Conservation (phyloP, 2,113 vertebrate species). For the Mustela nigripes region DNA sequence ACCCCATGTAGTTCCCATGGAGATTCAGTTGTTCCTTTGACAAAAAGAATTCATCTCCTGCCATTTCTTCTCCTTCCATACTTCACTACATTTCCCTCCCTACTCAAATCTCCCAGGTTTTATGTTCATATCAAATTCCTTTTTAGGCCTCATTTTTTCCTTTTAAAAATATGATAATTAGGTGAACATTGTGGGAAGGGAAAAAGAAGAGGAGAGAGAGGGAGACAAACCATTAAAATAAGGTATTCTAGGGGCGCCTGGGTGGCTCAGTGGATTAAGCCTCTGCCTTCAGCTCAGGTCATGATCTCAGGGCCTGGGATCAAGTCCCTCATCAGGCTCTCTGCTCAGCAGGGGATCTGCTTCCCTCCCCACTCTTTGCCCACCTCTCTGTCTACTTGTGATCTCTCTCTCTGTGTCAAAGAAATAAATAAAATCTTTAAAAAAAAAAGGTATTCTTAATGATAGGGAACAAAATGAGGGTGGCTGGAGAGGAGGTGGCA, state of each 20-base stretch:
- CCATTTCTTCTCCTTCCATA: neutral
- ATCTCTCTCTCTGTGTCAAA: no score
- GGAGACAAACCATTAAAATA: neutral
- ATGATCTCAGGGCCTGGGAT: no score
- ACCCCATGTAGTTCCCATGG: no score
- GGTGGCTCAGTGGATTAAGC: no score
- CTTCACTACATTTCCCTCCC: neutral
- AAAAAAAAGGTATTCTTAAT: neutral
- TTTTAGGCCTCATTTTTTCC: neutral
- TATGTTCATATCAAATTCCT: neutral
- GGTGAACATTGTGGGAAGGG: neutral
- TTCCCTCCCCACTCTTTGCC: no score
- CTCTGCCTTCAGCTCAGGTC: no score
- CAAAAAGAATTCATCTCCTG: neutral
- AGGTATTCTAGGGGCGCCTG: neutral
- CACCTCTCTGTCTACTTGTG: no score
- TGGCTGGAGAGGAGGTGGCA: neutral
- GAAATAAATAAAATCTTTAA: neutral
- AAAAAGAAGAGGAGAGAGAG: neutral
- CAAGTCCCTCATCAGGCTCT: no score
- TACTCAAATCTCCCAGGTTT: neutral
- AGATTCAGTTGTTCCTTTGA: neutral
- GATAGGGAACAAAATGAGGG: neutral
- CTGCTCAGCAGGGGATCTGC: no score
- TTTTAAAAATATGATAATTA: neutral